Conservation (phyloP, 2,888 invertebrate genomes). For the Nysson spinosus region DNA sequence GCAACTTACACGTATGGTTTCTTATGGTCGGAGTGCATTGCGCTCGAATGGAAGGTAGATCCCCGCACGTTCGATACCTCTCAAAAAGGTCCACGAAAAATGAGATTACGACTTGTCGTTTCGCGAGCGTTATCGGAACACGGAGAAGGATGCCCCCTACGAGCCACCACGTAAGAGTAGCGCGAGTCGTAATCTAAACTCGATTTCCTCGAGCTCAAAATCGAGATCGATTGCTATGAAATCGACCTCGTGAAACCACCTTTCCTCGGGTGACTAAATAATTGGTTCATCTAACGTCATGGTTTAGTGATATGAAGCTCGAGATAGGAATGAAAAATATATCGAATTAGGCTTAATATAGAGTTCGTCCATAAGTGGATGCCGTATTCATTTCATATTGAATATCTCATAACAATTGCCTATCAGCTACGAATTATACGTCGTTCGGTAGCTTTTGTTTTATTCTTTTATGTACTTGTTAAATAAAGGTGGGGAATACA, state of each 20-base stretch:
- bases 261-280: neutral
- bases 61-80: conserved; percentile 10
- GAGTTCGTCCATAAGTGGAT: too few species aligned
- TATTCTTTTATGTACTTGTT: too few species aligned
- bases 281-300: neutral
- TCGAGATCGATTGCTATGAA: conserved; percentile 2
- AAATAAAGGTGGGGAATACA: too few species aligned
- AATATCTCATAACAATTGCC: too few species aligned
- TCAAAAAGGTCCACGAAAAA: conserved; percentile 45
- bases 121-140: conserved; percentile 42
- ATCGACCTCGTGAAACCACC: too few species aligned
- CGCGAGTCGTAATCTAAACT: conserved; percentile 45
- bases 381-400: too few species aligned
- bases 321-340: too few species aligned
- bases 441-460: too few species aligned
- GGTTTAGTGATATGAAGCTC: too few species aligned
- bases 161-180: too few species aligned
- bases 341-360: too few species aligned
- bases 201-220: conserved; percentile 34
- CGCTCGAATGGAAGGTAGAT: conserved; percentile 4
- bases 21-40: conserved; percentile 9
- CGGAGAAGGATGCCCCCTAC: conserved; percentile 17
- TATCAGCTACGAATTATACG: too few species aligned
- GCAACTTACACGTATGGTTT: conserved; percentile 31
- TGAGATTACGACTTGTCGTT: conserved; percentile 56